Conservation (phyloP, 2,888 invertebrate genomes). For the Cenopis cana region DNA sequence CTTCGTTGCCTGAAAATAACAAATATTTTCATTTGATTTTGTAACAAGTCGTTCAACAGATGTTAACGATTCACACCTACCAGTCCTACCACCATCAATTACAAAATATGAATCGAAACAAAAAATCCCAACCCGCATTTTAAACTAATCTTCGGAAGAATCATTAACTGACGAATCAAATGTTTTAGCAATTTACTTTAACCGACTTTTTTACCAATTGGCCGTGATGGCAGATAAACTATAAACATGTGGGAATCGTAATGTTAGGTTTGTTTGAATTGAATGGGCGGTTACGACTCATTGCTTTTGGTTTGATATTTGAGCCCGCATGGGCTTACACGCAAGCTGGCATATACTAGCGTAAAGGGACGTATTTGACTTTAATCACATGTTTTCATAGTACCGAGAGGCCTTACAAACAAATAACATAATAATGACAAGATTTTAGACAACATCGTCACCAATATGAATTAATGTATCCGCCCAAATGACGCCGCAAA, state of each 20-base stretch:
- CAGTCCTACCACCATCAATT: conserved; percentile 36
- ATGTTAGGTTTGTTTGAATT: background rate
- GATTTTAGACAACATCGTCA: no score
- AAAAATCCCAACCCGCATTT: conserved; percentile 47
- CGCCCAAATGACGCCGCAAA: no score
- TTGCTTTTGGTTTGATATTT: background rate
- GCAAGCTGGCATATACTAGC: conserved; percentile 34
- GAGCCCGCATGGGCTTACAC: conserved; percentile 39
- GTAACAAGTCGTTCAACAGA: background rate
- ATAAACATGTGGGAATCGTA: background rate
- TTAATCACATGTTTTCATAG: background rate
- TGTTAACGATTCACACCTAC: conserved; percentile 27
- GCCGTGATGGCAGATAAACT: conserved; percentile 43
- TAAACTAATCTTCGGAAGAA: conserved; percentile 47
- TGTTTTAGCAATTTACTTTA: conserved; percentile 48
- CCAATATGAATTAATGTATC: no score
- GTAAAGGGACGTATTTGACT: background rate
- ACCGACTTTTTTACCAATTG: conserved; percentile 49
- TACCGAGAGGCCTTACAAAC: no score
- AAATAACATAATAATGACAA: no score
- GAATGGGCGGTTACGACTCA: conserved; percentile 1
- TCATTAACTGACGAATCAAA: conserved; percentile 44
- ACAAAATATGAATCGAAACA: conserved; percentile 35
- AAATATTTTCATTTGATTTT: no score
- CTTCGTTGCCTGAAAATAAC: no score